These are phyloP conservation scores for Thysanoteuthis rhombus DNA, from an alignment of 2,888 invertebrate species.

Conservation along the genomic window DNA sequence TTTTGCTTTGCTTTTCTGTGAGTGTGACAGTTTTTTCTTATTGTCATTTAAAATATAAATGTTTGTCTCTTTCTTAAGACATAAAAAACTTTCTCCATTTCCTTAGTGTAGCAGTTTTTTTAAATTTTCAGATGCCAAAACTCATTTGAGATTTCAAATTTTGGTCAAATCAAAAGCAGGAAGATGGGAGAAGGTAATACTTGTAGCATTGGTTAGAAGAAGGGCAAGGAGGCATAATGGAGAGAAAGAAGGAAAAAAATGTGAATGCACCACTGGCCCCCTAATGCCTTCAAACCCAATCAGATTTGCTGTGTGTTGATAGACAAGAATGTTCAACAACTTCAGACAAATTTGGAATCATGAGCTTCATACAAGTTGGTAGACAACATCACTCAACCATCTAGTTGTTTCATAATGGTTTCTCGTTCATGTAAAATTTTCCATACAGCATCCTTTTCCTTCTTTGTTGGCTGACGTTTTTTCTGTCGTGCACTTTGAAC, in stretches of 20 bases:
- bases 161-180: background rate
- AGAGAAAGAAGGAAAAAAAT: background rate
- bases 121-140: background rate
- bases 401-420: conserved; percentile 59
- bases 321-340: background rate
- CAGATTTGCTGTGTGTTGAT: background rate
- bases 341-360: background rate
- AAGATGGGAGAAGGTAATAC: background rate
- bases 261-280: background rate
- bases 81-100: background rate
- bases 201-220: background rate
- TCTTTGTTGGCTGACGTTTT: conserved; percentile 80
- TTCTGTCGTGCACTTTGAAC: conserved; percentile 83
- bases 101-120: background rate
- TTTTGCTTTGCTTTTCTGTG: too few relatives aligned
- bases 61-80: background rate
- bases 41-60: background rate
- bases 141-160: background rate
- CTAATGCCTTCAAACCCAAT: background rate
- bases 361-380: background rate
- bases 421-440: conserved; percentile 76
- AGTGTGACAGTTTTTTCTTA: background rate
- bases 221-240: background rate
- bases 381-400: conserved; percentile 40
- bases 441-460: conserved; percentile 84